Evolutionary conservation across 2,888 invertebrate species (phyloP), one percentile per base, ranked within the genome.

Genomic region (Cryptocephalus moraei): DNA sequence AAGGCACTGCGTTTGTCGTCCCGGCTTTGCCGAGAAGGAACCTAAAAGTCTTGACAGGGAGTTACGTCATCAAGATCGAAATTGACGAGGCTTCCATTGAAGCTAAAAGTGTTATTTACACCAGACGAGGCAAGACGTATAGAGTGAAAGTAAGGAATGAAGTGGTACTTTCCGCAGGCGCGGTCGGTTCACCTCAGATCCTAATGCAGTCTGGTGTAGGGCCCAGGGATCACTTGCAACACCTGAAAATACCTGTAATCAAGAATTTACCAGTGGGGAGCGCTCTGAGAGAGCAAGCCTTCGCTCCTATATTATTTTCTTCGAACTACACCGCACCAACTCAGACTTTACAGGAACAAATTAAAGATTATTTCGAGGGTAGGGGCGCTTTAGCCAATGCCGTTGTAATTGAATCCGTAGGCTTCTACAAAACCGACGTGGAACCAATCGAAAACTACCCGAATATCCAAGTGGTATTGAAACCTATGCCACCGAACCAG

Each of bases 121-220:
- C 73, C 1, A 82, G 82, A 62, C 71, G 77, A 49, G 75, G 75
- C 11, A 69, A 62, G 60, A 73, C 73, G 53, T 79, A 69, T 49
- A 56, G 64, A 9, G 74, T 73, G 1, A 64, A 68, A 8, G 86
- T 86, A 4, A 75, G 72, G 8, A 85, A 81, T 53, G 90, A 87
- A 68, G 77, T 91, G 1, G 77, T 91, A 44, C 67, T 91, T n/a
- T 79, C 83, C 9, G 87, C 87, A 0, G 91, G 91, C 6, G 72
- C 84, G 1, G 80, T 91, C 31, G 86, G 85, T 50, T 85, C 88
- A 1, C 87, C 91, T 0, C 90, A 91, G 64, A 67, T 91, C 9
- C 67, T 92, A 41, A 82, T 90, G 84, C 66, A 91, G 10, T 90
- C 90, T 0, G 91, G 91, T 8, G 72, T 90, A 33, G 86, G 86